Conservation (phyloP, 2,888 invertebrate species). For the Acleris sparsana region DNA sequence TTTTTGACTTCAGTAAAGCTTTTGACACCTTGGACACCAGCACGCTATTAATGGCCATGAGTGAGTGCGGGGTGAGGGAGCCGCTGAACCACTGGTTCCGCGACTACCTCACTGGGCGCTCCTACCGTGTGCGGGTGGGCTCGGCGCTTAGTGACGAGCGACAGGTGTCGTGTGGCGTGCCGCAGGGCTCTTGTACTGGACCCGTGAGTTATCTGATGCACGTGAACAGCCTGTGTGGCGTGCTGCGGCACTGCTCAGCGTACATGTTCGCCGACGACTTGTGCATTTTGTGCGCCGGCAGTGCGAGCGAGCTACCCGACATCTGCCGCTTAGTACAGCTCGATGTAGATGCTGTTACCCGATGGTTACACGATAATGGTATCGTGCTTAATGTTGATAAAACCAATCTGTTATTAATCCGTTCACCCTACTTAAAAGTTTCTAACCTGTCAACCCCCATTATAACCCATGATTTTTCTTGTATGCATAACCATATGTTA, state of each 20-base stretch:
- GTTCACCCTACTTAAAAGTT: background rate
- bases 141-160: background rate
- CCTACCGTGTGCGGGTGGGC: background rate
- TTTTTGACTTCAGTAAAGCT: too few relatives aligned
- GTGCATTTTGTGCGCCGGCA: slow-evolving; percentile 17
- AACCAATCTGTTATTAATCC: background rate
- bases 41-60: background rate
- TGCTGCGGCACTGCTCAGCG: background rate
- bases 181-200: slow-evolving; percentile 23
- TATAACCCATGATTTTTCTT: slow-evolving; percentile 4
- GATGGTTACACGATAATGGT: background rate
- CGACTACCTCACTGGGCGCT: background rate
- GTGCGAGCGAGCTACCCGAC: slow-evolving; percentile 1
- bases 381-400: background rate
- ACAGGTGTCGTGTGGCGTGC: slow-evolving; percentile 13
- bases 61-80: slow-evolving; percentile 6
- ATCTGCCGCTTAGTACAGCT: background rate
- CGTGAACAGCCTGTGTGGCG: slow-evolving; percentile 17
- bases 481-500: slow-evolving; percentile 1
- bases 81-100: background rate
- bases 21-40: background rate
- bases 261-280: slow-evolving; percentile 17
- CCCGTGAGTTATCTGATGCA: slow-evolving; percentile 23
- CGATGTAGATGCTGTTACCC: background rate
- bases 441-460: background rate